These are phyloP conservation scores for Kryptopterus vitreolus DNA, from an alignment of 2,797 vertebrate species.

Conservation along the genomic window DNA sequence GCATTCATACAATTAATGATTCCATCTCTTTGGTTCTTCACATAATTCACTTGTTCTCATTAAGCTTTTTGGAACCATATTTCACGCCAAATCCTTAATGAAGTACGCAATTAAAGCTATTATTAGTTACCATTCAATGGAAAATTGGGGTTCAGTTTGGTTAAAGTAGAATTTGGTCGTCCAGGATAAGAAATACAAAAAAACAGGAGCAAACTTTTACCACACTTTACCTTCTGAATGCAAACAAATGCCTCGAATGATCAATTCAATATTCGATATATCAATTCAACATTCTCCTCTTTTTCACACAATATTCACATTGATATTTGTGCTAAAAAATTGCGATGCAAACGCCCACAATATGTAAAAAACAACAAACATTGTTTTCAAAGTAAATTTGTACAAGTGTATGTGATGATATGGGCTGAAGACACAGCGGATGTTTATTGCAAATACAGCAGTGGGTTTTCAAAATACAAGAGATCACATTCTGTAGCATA, in stretches of 20 bases:
- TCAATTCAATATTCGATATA: not conserved
- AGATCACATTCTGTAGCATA: slow-evolving; percentile 27
- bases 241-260: not conserved
- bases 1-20: too few species aligned
- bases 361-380: not conserved
- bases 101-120: not conserved
- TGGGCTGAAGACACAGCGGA: slow-evolving; percentile 20
- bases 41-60: too few species aligned
- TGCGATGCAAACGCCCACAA: not conserved
- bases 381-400: slow-evolving; percentile 3
- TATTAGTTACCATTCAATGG: not conserved
- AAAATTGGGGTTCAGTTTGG: not conserved
- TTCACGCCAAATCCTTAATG: not conserved
- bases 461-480: not conserved
- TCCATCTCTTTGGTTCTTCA: too few species aligned
- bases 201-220: not conserved
- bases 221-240: not conserved
- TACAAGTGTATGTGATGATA: slow-evolving; percentile 11
- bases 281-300: too few species aligned
- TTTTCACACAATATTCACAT: not conserved
- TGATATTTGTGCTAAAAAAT: not conserved
- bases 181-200: not conserved
- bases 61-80: not conserved
- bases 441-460: slow-evolving; percentile 35
- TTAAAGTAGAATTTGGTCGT: not conserved